These are phyloP conservation scores for Isoperla grammatica DNA, from an alignment of 2,888 invertebrate species.

Conservation along the genomic window DNA sequence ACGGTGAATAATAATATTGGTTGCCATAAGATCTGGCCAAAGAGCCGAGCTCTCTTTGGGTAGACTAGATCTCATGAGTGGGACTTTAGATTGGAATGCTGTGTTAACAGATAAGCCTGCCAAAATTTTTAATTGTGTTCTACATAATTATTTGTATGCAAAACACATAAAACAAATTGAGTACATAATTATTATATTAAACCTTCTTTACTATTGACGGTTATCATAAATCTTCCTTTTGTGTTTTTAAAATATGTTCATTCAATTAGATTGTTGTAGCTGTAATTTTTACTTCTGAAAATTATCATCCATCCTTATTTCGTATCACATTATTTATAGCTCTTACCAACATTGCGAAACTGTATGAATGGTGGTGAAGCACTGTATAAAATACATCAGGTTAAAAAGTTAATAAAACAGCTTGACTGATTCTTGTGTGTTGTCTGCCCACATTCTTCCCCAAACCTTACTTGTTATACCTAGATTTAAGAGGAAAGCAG, in stretches of 20 bases:
- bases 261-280: constrained; percentile 11
- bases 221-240: neutral
- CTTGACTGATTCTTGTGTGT: neutral
- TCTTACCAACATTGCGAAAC: constrained; percentile 2
- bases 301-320: constrained; percentile 10
- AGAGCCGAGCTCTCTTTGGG: too few species aligned
- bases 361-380: constrained; percentile 16
- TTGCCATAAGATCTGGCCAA: too few species aligned
- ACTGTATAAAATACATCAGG: constrained; percentile 13
- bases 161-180: too few species aligned
- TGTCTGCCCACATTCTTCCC: neutral
- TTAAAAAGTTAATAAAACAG: constrained; percentile 5
- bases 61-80: too few species aligned
- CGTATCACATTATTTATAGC: constrained; percentile 9
- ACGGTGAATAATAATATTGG: too few species aligned
- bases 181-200: too few species aligned
- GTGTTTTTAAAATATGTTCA: neutral
- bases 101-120: too few species aligned
- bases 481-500: too few species aligned
- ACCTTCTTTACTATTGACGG: too few species aligned
- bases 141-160: too few species aligned
- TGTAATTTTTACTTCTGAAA: constrained; percentile 11
- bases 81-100: too few species aligned
- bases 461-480: neutral
- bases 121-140: too few species aligned